These are phyloP conservation scores for Nothura maculosa DNA, from an alignment of 2,797 vertebrate genomes.

Conservation along the genomic window DNA sequence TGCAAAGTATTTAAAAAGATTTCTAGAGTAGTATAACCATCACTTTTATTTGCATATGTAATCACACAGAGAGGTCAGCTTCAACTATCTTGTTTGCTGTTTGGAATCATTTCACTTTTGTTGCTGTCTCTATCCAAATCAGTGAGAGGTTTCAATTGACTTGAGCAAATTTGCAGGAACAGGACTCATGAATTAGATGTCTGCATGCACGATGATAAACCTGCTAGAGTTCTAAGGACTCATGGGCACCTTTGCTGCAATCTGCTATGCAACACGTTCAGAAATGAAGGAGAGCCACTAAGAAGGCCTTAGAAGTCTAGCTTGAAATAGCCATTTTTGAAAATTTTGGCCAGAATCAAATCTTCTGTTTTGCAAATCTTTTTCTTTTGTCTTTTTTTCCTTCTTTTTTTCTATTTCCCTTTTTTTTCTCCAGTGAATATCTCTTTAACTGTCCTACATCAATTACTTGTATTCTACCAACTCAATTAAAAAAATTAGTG, in stretches of 20 bases:
- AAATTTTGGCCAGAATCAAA: background rate
- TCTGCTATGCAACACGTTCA: rapidly evolving
- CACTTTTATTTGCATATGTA: background rate
- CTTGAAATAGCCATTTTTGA: background rate
- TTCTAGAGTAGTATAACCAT: background rate
- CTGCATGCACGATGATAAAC: rapidly evolving
- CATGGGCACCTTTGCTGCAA: rapidly evolving
- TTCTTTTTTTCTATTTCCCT: background rate
- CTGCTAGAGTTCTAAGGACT: background rate
- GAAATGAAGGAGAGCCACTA: background rate
- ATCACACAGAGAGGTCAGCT: background rate
- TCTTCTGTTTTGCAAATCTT: background rate
- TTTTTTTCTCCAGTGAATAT: background rate
- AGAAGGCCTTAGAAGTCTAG: background rate
- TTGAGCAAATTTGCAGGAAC: background rate
- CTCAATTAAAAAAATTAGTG: background rate
- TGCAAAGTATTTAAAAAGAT: background rate
- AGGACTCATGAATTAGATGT: background rate
- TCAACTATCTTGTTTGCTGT: background rate
- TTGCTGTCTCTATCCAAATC: background rate
- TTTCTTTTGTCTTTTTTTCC: background rate
- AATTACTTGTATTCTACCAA: background rate
- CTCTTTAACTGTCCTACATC: background rate
- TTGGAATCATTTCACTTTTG: background rate
- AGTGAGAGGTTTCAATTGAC: background rate